These are phyloP conservation scores for Calonectris borealis DNA, from an alignment of 2,113 vertebrate species.

Conservation along the genomic window DNA sequence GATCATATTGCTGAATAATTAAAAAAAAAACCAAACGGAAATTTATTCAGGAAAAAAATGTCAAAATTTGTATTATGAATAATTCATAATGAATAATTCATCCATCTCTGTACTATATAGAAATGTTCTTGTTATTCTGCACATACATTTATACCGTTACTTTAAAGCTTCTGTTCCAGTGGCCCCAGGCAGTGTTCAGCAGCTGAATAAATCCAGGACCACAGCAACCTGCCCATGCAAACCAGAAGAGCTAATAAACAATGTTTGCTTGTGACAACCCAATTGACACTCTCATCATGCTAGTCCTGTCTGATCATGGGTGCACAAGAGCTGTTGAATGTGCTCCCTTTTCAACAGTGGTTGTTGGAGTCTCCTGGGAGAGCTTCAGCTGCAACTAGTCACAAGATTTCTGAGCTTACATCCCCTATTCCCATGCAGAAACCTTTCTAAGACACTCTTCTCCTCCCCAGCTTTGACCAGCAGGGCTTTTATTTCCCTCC, in stretches of 20 bases:
- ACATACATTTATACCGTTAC: constrained; percentile 30
- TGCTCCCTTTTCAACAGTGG: fast-evolving
- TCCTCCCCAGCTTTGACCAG: background rate
- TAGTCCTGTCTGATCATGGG: background rate
- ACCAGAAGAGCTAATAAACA: background rate
- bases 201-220: constrained; percentile 41
- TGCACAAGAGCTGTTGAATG: background rate
- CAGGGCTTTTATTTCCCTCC: background rate
- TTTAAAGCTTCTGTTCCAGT: constrained; percentile 42
- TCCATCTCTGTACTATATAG: constrained; percentile 24
- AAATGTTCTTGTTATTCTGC: constrained; percentile 53
- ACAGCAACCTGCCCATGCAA: background rate
- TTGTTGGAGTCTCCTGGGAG: background rate
- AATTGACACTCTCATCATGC: background rate
- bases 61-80: constrained; percentile 54
- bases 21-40: background rate
- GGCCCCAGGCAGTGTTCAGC: constrained; percentile 33
- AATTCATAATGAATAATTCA: constrained; percentile 67
- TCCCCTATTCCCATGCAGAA: background rate
- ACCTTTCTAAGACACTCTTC: background rate
- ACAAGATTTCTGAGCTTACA: background rate
- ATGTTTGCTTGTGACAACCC: background rate
- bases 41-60: constrained; percentile 48
- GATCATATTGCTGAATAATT: constrained; percentile 37
- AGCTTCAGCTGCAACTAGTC: background rate